These are phyloP conservation scores for Phataginus tetradactyla DNA, from an alignment of 2,797 vertebrate genomes.

Conservation along the genomic window DNA sequence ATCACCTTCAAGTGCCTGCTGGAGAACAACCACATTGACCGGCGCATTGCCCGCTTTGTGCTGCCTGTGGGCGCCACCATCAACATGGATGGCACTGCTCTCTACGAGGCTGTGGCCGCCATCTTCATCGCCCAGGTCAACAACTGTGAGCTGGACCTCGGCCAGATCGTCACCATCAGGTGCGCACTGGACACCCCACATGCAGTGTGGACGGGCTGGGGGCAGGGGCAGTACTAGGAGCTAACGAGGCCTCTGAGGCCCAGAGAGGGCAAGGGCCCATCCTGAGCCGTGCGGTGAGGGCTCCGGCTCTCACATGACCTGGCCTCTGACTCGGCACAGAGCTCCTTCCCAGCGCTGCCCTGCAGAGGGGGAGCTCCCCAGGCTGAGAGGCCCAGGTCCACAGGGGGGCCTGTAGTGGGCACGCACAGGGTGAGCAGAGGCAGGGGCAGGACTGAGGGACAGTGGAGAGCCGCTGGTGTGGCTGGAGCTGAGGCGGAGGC, in stretches of 20 bases:
- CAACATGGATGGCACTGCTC: conserved; percentile 98
- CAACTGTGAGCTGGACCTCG: conserved; percentile 98
- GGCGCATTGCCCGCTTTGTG: conserved; percentile 97
- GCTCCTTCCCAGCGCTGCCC: background rate
- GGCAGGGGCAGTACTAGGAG: accelerated
- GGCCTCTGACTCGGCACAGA: background rate
- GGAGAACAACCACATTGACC: conserved; percentile 98
- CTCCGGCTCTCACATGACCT: background rate
- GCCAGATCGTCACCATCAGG: conserved; percentile 99
- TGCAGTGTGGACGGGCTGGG: background rate
- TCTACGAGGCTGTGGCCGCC: conserved; percentile 97
- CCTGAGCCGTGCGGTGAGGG: background rate
- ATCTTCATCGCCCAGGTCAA: conserved; percentile 99
- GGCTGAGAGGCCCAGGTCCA: background rate
- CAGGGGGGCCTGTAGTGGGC: background rate
- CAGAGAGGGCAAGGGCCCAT: background rate
- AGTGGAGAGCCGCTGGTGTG: too few relatives aligned
- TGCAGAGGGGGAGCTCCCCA: background rate
- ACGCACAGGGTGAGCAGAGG: background rate
- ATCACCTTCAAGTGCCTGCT: conserved; percentile 99
- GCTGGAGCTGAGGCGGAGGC: background rate
- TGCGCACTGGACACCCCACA: background rate
- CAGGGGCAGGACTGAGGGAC: background rate
- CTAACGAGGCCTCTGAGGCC: background rate
- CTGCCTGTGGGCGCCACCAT: conserved; percentile 98